Conservation (phyloP, 2,113 vertebrate genomes). For the Caranx melampygus region DNA sequence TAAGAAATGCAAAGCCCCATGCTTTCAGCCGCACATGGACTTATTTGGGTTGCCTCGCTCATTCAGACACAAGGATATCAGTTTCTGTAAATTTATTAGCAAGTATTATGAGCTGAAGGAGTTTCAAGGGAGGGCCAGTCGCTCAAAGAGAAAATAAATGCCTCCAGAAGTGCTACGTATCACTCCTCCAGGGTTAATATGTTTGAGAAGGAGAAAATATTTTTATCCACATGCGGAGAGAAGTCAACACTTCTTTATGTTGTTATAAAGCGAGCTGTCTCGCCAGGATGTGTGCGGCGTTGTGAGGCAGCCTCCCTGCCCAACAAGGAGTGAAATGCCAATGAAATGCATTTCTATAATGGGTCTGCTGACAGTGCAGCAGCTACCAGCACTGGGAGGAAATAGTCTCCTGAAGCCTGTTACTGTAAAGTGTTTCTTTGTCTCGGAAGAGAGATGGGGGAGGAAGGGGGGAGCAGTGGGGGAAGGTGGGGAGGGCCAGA, state of each 20-base stretch:
- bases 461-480: neutral
- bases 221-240: conserved; percentile 21
- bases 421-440: conserved; percentile 71
- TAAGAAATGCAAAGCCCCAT: conserved; percentile 48
- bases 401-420: conserved; percentile 65
- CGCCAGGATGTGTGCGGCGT: conserved; percentile 46
- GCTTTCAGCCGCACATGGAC: conserved; percentile 43
- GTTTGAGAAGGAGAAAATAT: conserved; percentile 34
- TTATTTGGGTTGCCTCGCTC: conserved; percentile 11
- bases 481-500: neutral
- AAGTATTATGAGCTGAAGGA: conserved; percentile 20
- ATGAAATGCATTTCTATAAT: conserved; percentile 67
- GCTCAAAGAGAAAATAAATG: conserved; percentile 6
- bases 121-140: conserved; percentile 1
- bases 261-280: conserved; percentile 43
- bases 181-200: conserved; percentile 21
- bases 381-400: conserved; percentile 45
- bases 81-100: conserved; percentile 47
- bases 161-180: neutral
- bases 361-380: conserved; percentile 70
- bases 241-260: conserved; percentile 40
- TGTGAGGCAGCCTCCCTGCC: conserved; percentile 51
- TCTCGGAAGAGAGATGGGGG: conserved; percentile 35
- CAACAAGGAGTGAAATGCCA: conserved; percentile 66
- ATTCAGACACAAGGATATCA: conserved; percentile 36